Conservation (phyloP, 2,888 invertebrate genomes). For the Dysmachus trigonus region DNA sequence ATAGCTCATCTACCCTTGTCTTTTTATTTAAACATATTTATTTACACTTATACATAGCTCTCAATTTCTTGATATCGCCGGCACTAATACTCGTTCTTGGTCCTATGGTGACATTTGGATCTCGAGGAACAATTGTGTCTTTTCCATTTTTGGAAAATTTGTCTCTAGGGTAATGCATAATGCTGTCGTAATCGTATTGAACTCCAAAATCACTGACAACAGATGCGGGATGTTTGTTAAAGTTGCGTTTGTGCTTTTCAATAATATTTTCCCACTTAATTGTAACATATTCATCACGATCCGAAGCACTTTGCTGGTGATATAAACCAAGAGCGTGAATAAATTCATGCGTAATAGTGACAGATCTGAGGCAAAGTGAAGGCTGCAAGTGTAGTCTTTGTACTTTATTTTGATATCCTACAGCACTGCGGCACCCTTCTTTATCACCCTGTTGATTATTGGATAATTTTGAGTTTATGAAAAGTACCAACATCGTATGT, state of each 20-base stretch:
- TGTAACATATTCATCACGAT: conserved; percentile 78
- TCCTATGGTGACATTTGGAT: neutral
- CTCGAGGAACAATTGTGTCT: conserved; percentile 72
- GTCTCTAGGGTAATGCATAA: conserved; percentile 76
- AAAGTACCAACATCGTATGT: too few species aligned
- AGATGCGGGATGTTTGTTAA: conserved; percentile 73
- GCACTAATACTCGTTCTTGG: neutral
- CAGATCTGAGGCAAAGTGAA: conserved; percentile 67
- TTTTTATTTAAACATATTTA: too few species aligned
- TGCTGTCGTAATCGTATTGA: conserved; percentile 75
- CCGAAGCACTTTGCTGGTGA: conserved; percentile 82
- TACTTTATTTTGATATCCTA: conserved; percentile 70
- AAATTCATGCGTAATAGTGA: conserved; percentile 80
- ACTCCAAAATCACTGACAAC: conserved; percentile 74
- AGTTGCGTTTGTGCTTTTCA: conserved; percentile 67
- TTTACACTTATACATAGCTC: neutral
- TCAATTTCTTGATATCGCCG: neutral
- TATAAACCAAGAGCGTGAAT: conserved; percentile 83
- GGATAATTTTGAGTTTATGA: neutral
- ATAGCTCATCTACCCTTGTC: too few species aligned
- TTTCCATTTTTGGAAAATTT: conserved; percentile 76
- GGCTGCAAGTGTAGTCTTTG: conserved; percentile 50
- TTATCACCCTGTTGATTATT: neutral
- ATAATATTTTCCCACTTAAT: conserved; percentile 77
- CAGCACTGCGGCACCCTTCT: conserved; percentile 79